Conservation (phyloP, 1,140 invertebrate species). For the Hypothenemus hampei region DNA sequence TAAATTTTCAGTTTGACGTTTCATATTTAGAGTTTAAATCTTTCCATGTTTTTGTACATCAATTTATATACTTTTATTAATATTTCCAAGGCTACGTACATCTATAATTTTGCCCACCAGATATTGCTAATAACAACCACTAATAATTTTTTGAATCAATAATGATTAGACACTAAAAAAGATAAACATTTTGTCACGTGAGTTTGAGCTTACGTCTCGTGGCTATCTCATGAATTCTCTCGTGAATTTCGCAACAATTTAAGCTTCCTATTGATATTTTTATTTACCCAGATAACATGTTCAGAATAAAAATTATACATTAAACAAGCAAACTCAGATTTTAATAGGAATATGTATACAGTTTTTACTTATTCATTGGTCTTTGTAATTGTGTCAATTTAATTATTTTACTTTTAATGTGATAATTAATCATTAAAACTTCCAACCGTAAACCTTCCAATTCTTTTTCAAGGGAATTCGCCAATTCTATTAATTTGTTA, state of each 20-base stretch:
- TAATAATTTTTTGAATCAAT: background rate
- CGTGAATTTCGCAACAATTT: too few species aligned
- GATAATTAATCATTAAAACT: background rate
- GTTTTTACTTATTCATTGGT: background rate
- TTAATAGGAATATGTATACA: background rate
- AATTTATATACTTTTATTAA: too few species aligned
- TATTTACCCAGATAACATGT: background rate
- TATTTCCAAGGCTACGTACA: too few species aligned
- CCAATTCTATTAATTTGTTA: background rate
- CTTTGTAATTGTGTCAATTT: background rate
- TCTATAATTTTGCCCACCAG: too few species aligned
- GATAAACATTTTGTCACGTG: background rate
- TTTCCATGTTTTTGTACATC: too few species aligned
- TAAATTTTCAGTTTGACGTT: too few species aligned
- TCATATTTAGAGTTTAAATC: too few species aligned
- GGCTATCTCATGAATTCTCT: constrained; percentile 2
- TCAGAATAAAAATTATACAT: background rate
- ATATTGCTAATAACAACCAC: background rate
- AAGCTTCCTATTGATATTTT: background rate
- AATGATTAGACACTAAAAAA: background rate
- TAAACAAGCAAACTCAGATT: background rate
- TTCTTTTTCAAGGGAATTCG: background rate
- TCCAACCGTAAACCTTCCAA: background rate
- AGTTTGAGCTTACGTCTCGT: constrained; percentile 5
- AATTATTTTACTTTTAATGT: background rate